Evolutionary conservation across 2,888 invertebrate genomes (phyloP).

Genomic region (Blastobasis lacticolella): DNA sequence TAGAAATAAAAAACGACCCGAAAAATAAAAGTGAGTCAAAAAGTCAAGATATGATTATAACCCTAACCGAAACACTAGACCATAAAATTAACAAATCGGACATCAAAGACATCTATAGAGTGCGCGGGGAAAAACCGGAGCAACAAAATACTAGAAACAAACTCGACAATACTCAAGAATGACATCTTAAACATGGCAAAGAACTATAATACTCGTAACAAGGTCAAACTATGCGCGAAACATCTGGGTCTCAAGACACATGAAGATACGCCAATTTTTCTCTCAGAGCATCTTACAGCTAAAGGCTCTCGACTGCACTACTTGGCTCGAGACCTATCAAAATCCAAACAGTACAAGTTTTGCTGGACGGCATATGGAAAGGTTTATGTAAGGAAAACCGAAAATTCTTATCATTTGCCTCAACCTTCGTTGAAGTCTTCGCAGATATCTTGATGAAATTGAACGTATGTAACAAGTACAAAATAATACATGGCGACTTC

Average conservation of each 20-base stretch:
- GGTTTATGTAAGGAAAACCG: too few species aligned
- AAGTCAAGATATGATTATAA: conserved; percentile 10
- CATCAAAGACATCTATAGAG: conserved; percentile 14
- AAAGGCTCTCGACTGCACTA: too few species aligned
- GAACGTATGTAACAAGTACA: too few species aligned
- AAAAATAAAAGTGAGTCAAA: conserved; percentile 8
- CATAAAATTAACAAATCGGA: conserved; percentile 2
- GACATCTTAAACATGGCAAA: conserved; percentile 11
- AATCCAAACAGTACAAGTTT: too few species aligned
- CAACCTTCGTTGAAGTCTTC: too few species aligned
- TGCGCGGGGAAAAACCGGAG: not conserved
- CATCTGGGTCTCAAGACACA: conserved; percentile 9
- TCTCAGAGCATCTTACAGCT: too few species aligned
- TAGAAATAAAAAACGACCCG: conserved; percentile 14
- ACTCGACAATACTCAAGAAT: conserved; percentile 10
- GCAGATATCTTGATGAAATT: too few species aligned
- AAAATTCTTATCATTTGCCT: too few species aligned
- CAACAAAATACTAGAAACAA: conserved; percentile 1
- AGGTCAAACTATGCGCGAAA: too few species aligned
- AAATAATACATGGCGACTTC: too few species aligned
- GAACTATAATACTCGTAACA: conserved; percentile 9
- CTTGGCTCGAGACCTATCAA: too few species aligned
- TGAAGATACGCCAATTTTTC: conserved; percentile 13
- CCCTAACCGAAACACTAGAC: conserved; percentile 4
- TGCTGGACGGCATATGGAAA: too few species aligned